Evolutionary conservation across 2,797 vertebrate species (phyloP).

Genomic region (Anableps anableps): DNA sequence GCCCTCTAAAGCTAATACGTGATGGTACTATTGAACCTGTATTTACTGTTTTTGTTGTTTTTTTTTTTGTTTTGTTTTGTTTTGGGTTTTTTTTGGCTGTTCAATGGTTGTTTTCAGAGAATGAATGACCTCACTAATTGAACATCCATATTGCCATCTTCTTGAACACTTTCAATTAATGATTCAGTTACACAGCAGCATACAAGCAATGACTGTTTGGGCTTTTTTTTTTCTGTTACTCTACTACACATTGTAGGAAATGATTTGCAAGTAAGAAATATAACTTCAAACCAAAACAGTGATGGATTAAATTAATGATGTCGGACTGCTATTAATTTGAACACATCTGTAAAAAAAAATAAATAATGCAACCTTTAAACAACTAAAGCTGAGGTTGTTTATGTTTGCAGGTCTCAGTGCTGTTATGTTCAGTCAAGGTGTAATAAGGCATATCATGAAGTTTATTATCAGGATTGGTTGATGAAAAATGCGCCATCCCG

Average conservation of each 20-base stretch:
- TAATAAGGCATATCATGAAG: neutral
- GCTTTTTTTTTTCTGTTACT: neutral
- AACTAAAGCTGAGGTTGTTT: neutral
- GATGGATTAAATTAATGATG: neutral
- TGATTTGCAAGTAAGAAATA: neutral
- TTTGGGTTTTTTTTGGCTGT: neutral
- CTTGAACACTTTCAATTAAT: neutral
- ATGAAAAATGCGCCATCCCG: neutral
- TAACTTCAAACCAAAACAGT: neutral
- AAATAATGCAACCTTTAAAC: neutral
- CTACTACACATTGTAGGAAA: neutral
- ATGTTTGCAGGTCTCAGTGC: neutral
- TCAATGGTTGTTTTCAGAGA: neutral
- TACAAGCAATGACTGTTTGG: neutral
- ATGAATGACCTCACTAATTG: neutral
- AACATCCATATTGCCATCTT: neutral
- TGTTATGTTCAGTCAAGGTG: neutral
- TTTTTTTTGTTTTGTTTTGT: too few species aligned
- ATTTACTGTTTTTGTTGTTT: too few species aligned
- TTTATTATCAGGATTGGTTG: neutral
- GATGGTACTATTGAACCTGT: too few species aligned
- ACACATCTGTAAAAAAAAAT: too few species aligned
- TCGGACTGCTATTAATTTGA: too few species aligned
- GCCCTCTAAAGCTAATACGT: too few species aligned
- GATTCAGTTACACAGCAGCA: neutral